Evolutionary conservation across 2,888 invertebrate species (phyloP), one percentile per base, ranked within the genome.

Genomic region (Cerastis rubricosa): DNA sequence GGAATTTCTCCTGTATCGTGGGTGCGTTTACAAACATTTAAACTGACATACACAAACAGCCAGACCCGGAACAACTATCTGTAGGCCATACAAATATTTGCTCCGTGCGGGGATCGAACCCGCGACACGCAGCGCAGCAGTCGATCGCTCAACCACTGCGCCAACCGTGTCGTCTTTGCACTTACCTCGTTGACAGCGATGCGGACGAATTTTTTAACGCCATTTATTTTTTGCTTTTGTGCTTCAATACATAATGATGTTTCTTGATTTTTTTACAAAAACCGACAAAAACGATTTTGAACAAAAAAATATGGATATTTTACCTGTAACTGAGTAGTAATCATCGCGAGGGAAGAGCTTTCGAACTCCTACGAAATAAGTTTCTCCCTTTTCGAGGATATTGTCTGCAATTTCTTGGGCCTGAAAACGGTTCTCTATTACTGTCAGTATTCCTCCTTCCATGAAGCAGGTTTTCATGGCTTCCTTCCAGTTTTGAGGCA

Each of bases 321-420:
- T 87, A 91, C 91, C 91, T 89, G 82, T 89, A 4, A 91, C 76
- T 3, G 90, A 88, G 66, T 88, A 91, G 54, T 75, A 90, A 11
- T 86, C 83, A 1, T 71, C 68, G 9, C 59, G 8, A 8, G 72
- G 11, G 8, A 77, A 84, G 11, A 87, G 74, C 49, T 76, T 88
- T 12, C 78, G 86, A 47, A 88, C 79, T 12, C 91, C 91, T 7
- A 88, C 82, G 40, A 83, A 88, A 71, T 89, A 91, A 0, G 0
- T 2, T 14, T 29, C 1, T 0, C 0, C 0, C 22, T 0, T 0
- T 47, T 35, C 25, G 0, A 45, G 17, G 9, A 81, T 57, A 2
- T 12, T n/a, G 4, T 78, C 6, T 1, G 0, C 7, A 1, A 85
- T 49, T 7, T 59, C 51, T 8, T 71, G 0, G 5, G 82, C 80